phyloP scores from a whole-genome alignment of 2,113 vertebrate genomes.

The Eolophus roseicapilla region DNA sequence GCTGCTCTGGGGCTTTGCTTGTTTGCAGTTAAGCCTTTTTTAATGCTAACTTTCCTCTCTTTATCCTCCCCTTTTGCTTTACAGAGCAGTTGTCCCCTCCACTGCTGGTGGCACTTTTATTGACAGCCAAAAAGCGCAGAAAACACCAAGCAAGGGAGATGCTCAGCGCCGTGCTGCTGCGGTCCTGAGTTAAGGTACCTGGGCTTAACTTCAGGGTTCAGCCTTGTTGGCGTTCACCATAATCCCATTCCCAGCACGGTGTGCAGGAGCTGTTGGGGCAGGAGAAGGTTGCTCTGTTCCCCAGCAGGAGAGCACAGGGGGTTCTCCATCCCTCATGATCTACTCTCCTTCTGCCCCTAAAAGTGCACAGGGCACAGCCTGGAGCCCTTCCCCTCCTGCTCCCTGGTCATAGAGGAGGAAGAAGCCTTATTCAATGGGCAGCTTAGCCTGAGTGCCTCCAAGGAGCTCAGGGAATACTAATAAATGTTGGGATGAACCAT shows the following conservation, averaged over 20 bases:
- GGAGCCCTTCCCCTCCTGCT: accelerated
- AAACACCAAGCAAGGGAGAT: neutral
- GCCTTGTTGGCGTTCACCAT: accelerated
- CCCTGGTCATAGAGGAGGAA: neutral
- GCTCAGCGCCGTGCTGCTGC: neutral
- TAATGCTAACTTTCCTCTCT: neutral
- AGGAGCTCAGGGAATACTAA: neutral
- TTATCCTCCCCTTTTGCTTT: neutral
- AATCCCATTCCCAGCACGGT: neutral
- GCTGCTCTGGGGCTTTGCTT: neutral
- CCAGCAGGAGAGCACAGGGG: neutral
- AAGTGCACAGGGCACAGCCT: accelerated
- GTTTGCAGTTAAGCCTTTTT: neutral
- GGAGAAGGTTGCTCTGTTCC: neutral
- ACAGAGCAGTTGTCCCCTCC: neutral
- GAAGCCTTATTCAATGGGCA: neutral
- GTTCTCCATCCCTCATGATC: neutral
- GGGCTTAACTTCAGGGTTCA: neutral
- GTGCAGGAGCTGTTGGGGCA: neutral
- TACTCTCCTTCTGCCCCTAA: neutral
- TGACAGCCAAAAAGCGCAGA: neutral
- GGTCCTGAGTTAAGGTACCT: neutral
- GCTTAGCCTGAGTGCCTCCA: neutral
- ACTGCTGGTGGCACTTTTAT: neutral
- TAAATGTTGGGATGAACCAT: accelerated